Evolutionary conservation across 64 coral and sea anemone genomes (phyloP).

Genomic region (Actinia tenebrosa): DNA sequence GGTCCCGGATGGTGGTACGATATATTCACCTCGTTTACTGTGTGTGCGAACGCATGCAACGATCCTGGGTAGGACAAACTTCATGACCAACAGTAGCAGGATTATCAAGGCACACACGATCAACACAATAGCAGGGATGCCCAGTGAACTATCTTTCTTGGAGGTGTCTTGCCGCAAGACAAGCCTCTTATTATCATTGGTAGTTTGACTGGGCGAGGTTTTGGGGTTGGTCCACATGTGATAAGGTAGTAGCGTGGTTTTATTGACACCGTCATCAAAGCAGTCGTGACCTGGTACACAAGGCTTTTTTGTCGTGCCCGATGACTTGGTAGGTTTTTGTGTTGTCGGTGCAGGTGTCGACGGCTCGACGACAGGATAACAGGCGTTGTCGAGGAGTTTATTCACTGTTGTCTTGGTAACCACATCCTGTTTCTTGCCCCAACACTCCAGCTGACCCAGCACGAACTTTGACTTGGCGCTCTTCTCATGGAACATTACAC

Average conservation of each 20-base stretch:
- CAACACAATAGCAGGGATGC: slow-evolving; percentile 53
- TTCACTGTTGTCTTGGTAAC: slow-evolving; percentile 2
- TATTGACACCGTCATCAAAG: neutral
- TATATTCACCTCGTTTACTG: slow-evolving; percentile 87
- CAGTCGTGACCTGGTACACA: slow-evolving; percentile 9
- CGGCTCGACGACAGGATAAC: slow-evolving; percentile 23
- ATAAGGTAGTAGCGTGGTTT: neutral
- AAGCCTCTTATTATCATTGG: neutral
- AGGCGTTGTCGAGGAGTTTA: slow-evolving; percentile 23
- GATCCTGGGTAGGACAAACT: slow-evolving; percentile 56
- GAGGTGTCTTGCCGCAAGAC: neutral
- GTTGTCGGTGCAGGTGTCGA: neutral
- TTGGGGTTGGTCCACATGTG: neutral
- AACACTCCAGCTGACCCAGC: slow-evolving; percentile 78
- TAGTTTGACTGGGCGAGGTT: neutral
- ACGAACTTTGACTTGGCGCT: slow-evolving; percentile 41
- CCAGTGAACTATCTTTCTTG: neutral
- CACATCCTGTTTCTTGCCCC: slow-evolving; percentile 37
- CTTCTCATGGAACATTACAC: slow-evolving; percentile 35
- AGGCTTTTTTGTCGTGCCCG: neutral
- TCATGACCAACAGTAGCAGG: slow-evolving; percentile 45
- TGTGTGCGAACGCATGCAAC: slow-evolving; percentile 73
- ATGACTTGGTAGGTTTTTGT: neutral
- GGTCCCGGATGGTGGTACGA: slow-evolving; percentile 52
- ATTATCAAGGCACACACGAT: slow-evolving; percentile 65